A percentile compares a stretch with the other conserved stretches of the same genome.
Evolutionary conservation across 2,797 vertebrate genomes (phyloP).

Genomic region (Tachyglossus aculeatus): DNA sequence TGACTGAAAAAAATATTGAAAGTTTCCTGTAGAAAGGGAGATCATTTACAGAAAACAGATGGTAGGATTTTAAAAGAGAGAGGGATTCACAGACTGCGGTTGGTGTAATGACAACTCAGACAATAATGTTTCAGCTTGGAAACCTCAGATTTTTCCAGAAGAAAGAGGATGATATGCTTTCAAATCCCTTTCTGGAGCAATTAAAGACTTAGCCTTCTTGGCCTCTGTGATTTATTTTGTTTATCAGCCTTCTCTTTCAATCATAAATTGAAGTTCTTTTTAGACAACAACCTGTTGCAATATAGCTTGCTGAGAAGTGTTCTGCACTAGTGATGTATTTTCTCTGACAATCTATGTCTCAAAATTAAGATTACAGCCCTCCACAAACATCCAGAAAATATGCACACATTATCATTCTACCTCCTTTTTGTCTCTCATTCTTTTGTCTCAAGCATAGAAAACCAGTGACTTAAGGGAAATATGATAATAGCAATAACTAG

Average conservation of each 20-base stretch:
- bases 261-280: no score
- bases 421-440: no score
- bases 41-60: not conserved
- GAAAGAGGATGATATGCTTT: not conserved
- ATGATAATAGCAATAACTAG: no score
- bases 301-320: no score
- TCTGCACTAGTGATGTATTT: no score
- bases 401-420: no score
- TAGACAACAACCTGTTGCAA: no score
- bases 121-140: not conserved
- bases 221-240: not conserved
- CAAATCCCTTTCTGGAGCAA: constrained; percentile 4
- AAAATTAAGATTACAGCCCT: no score
- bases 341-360: no score
- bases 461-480: no score
- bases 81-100: not conserved
- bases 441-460: no score
- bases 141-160: not conserved
- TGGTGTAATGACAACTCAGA: not conserved
- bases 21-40: not conserved
- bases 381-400: no score
- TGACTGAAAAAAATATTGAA: not conserved
- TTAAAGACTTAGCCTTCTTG: not conserved
- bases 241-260: not conserved
- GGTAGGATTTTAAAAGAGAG: not conserved